Conservation (phyloP, 2,113 vertebrate genomes). For the Bolborhynchus lineola region DNA sequence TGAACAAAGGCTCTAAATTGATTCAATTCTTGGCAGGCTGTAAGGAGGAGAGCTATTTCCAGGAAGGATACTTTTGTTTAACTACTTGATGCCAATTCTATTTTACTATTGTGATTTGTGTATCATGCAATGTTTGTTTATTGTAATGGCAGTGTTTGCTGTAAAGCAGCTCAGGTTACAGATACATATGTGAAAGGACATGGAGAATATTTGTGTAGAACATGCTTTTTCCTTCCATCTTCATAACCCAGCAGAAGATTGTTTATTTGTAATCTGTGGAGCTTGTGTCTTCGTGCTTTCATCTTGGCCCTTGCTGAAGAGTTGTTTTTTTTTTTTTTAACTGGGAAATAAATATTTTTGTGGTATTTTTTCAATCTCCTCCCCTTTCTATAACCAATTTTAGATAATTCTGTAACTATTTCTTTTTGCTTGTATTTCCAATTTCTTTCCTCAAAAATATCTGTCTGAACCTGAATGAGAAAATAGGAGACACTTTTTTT, state of each 20-base stretch:
- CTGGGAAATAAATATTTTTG: not conserved
- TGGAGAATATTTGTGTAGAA: not conserved
- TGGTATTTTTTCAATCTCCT: not conserved
- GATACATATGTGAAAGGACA: not conserved
- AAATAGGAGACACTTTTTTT: not conserved
- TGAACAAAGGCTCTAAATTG: not conserved
- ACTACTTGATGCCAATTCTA: slow-evolving; percentile 18
- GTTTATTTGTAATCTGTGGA: not conserved
- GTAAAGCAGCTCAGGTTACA: not conserved
- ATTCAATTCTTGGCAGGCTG: slow-evolving; percentile 8
- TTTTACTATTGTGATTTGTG: slow-evolving; percentile 14
- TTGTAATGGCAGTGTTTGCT: slow-evolving; percentile 36
- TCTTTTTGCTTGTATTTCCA: not conserved
- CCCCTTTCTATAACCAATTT: not conserved
- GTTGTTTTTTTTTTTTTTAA: not conserved
- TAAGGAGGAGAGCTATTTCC: slow-evolving; percentile 18
- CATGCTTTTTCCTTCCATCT: not conserved
- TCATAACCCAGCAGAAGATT: not conserved
- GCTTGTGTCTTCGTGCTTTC: not conserved
- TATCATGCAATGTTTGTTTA: slow-evolving; percentile 19
- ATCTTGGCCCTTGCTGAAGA: not conserved
- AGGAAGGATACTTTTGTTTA: slow-evolving; percentile 60
- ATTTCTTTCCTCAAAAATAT: not conserved
- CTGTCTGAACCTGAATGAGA: not conserved
- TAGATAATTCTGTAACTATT: not conserved